Conservation (phyloP, 2,797 vertebrate genomes). For the Halcyon smyrnensis region DNA sequence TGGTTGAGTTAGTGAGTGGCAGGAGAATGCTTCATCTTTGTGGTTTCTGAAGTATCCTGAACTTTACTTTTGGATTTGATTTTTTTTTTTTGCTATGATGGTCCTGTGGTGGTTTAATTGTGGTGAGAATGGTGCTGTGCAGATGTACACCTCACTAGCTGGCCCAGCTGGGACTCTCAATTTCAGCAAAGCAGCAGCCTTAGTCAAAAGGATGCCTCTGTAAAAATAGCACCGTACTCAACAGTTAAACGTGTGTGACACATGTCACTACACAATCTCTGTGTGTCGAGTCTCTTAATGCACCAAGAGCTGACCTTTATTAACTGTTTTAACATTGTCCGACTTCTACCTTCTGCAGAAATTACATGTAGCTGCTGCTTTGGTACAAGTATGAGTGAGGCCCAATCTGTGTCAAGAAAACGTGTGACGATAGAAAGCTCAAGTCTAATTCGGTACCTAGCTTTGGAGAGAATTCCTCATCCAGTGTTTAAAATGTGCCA, state of each 20-base stretch:
- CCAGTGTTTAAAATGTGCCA: not conserved
- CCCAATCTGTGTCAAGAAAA: not conserved
- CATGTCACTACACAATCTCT: not conserved
- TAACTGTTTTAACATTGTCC: not conserved
- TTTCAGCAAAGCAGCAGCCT: conserved; percentile 21
- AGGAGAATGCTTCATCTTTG: not conserved
- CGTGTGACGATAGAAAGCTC: accelerated
- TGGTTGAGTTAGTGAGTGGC: not conserved
- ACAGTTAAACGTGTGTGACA: not conserved
- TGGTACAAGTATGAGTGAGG: not conserved
- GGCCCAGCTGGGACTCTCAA: conserved; percentile 6
- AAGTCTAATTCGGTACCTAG: not conserved
- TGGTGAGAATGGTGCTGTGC: not conserved
- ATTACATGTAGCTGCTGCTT: not conserved
- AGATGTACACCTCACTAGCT: not conserved
- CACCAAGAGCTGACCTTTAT: not conserved
- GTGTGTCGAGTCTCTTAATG: not conserved
- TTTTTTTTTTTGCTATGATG: not conserved
- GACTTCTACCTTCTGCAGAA: not conserved
- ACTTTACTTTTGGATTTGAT: not conserved
- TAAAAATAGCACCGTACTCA: not conserved
- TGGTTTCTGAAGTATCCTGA: not conserved
- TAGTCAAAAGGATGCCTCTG: not conserved
- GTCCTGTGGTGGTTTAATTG: not conserved
- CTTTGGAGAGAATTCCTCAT: not conserved